Conservation (phyloP, 2,113 vertebrate genomes). For the Etheostoma cragini region DNA sequence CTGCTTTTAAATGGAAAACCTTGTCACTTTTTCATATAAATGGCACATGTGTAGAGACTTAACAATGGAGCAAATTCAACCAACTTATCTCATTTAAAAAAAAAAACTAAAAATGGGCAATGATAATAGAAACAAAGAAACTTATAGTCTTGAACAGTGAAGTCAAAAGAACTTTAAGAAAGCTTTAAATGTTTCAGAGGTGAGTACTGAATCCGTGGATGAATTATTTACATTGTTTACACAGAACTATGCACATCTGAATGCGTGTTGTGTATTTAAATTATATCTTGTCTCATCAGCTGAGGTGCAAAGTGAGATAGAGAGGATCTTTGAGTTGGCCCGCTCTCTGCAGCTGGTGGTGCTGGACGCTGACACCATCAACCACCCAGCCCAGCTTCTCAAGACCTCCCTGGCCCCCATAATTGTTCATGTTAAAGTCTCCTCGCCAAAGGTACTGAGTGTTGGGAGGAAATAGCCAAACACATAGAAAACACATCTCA, state of each 20-base stretch:
- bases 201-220: neutral
- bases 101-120: neutral
- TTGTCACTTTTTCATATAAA: neutral
- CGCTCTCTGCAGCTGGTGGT: conserved; percentile 95
- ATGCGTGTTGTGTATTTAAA: neutral
- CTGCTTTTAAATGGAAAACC: neutral
- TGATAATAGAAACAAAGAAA: neutral
- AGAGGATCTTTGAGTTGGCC: conserved; percentile 96
- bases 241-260: neutral
- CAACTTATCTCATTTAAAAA: neutral
- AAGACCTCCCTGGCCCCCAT: conserved; percentile 97
- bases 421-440: conserved; percentile 97
- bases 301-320: conserved; percentile 97
- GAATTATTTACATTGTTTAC: neutral
- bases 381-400: conserved; percentile 94
- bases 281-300: conserved; percentile 76
- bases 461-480: neutral
- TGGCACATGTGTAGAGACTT: neutral
- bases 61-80: neutral
- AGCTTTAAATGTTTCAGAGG: neutral
- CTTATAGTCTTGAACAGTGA: neutral
- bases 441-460: conserved; percentile 91
- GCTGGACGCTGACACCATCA: conserved; percentile 96
- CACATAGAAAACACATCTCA: neutral
- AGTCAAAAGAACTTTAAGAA: neutral